A percentile compares a stretch with the other conserved stretches of the same genome.
Conservation (phyloP, 2,888 invertebrate species). For the Pseudanteris insignis region DNA sequence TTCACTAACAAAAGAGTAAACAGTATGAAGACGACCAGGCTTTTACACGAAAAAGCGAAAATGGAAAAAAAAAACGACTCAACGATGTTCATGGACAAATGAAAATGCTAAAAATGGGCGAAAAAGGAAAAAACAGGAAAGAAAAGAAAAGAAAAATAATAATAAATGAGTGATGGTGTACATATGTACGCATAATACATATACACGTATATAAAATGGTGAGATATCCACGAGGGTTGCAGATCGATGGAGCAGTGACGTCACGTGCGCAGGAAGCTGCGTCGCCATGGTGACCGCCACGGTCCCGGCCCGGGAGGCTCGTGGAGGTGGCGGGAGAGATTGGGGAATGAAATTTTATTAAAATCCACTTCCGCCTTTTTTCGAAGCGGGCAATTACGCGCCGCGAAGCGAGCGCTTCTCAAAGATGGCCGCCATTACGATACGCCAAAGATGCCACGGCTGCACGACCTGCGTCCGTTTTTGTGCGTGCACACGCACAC, state of each 20-base stretch:
- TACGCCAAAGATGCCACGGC: slow-evolving; percentile 26
- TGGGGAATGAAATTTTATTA: slow-evolving; percentile 63
- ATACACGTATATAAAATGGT: slow-evolving; percentile 40
- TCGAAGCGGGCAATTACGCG: slow-evolving; percentile 44
- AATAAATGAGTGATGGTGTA: slow-evolving; percentile 11
- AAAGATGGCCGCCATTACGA: slow-evolving; percentile 38
- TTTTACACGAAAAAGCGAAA: no score
- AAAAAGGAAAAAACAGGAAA: no score
- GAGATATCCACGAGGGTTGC: slow-evolving; percentile 55
- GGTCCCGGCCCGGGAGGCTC: slow-evolving; percentile 59
- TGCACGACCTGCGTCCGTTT: slow-evolving; percentile 7
- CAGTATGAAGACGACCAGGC: no score
- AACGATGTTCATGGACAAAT: no score
- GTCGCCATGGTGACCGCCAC: slow-evolving; percentile 67
- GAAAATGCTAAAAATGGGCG: no score
- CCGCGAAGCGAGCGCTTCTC: slow-evolving; percentile 31
- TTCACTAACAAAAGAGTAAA: no score
- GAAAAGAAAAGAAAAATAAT: slow-evolving; percentile 3
- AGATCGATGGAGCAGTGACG: slow-evolving; percentile 66
- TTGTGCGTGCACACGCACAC: slow-evolving; percentile 7
- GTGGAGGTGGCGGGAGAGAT: slow-evolving; percentile 42
- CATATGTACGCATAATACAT: neutral
- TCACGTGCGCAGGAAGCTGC: slow-evolving; percentile 65
- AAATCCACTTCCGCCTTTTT: slow-evolving; percentile 57
- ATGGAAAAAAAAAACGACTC: no score